Conservation (phyloP, 1,140 invertebrate genomes). For the Adelges cooleyi region DNA sequence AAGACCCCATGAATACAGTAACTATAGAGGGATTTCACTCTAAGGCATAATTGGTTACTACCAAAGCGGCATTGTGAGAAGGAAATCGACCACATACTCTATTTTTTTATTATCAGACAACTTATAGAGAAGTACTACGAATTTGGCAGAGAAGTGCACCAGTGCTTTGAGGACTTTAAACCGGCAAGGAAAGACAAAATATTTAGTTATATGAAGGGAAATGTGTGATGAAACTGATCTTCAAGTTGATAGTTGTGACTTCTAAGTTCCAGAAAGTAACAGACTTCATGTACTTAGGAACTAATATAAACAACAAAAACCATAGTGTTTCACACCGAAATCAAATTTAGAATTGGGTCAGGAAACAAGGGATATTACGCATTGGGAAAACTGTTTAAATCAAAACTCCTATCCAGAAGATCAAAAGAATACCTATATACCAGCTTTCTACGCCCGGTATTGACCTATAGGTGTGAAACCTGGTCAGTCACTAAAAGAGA, state of each 20-base stretch:
- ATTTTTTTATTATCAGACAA: too few species aligned
- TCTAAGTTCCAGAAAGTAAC: background rate
- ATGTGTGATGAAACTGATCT: background rate
- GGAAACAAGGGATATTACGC: background rate
- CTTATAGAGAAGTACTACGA: too few species aligned
- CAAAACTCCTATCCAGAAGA: background rate
- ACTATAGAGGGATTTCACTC: too few species aligned
- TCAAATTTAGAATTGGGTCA: background rate
- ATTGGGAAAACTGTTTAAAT: background rate
- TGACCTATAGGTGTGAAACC: background rate
- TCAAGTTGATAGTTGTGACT: background rate
- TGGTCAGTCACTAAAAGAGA: background rate
- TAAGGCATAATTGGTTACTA: too few species aligned
- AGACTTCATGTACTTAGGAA: background rate
- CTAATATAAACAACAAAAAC: background rate
- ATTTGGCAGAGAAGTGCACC: too few species aligned
- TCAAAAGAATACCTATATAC: background rate
- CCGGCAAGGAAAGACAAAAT: too few species aligned
- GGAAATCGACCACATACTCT: too few species aligned
- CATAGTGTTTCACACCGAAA: background rate
- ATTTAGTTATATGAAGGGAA: background rate
- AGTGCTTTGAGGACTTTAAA: too few species aligned
- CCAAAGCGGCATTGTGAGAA: too few species aligned
- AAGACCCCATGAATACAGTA: too few species aligned
- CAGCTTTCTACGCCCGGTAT: background rate